These are phyloP conservation scores for Poicephalus gulielmi DNA, from an alignment of 2,113 vertebrate genomes.

Conservation along the genomic window DNA sequence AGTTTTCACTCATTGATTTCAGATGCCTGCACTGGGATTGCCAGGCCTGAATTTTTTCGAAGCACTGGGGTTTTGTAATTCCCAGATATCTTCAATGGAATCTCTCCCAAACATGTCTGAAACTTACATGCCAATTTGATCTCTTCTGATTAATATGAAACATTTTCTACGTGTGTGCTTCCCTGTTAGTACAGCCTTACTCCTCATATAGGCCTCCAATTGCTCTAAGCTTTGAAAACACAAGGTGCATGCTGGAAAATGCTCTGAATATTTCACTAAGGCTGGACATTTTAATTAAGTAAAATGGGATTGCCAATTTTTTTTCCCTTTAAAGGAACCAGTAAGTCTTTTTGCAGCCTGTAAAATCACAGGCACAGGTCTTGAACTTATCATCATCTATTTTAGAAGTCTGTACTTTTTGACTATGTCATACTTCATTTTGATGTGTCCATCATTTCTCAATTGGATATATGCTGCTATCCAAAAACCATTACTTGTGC, in stretches of 20 bases:
- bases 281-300: neutral
- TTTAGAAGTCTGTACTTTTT: neutral
- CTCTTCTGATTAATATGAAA: neutral
- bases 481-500: conserved; percentile 31
- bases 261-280: neutral
- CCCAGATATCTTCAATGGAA: neutral
- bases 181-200: neutral
- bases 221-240: neutral
- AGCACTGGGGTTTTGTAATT: neutral
- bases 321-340: neutral
- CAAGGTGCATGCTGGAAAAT: neutral
- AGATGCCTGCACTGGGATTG: neutral
- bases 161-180: neutral
- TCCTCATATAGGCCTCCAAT: neutral
- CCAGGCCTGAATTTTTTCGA: neutral
- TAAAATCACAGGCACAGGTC: neutral
- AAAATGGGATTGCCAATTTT: neutral
- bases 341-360: neutral
- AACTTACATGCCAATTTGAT: neutral
- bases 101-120: neutral
- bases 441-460: conserved; percentile 21
- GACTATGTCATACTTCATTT: neutral
- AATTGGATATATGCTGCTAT: neutral
- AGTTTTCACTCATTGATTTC: neutral
- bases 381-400: neutral